Evolutionary conservation across 2,113 vertebrate genomes (phyloP), one percentile per base, ranked within the genome.

Genomic region (Probosciger aterrimus): DNA sequence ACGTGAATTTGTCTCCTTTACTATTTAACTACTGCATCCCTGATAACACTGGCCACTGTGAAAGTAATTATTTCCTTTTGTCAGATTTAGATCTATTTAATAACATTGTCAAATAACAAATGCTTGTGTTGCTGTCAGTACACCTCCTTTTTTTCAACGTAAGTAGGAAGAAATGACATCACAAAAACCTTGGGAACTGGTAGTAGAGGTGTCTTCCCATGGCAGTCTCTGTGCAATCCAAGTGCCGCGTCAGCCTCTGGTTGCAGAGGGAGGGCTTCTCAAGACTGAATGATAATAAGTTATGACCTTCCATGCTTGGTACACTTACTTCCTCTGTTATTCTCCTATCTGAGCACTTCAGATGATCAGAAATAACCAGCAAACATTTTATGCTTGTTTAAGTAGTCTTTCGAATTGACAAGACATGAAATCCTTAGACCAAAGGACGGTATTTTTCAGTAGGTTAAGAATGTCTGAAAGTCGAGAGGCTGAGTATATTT

Each of bases 381-480:
- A 88, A 60, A 39, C 43, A 14, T 63, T 90, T 92, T 88, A 63
- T 71, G 8, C 47, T 24, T 78, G 43, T 62, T 86, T 80, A 86
- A 80, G 47, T 64, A 57, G 22, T 55, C 62, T 94, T 93, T 74
- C 47, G 43, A 90, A 88, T 37, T 64, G 90, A 64, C 64, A 68
- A 67, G 75, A 79, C 28, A 25, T 60, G 60, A 95, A 92, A 86
- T 95, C 57, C 53, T 89, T 80, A 73, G 74, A 85, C 92, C 59
- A 74, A 88, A 68, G 73, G 60, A 73, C 62, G 65, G 18, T 82
- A 44, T 92, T 96, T 96, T 91, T 81, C 76, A 81, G 82, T 80
- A 67, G 47, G 52, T n/a, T 95, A 73, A 52, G 75, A 65, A 50
- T 64, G 47, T 82, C 70, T 89, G 62, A 76, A 84, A 84, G 57